Base-by-base conservation (phyloP, 1,140 invertebrate species). In the Dryas iulia region DNA sequence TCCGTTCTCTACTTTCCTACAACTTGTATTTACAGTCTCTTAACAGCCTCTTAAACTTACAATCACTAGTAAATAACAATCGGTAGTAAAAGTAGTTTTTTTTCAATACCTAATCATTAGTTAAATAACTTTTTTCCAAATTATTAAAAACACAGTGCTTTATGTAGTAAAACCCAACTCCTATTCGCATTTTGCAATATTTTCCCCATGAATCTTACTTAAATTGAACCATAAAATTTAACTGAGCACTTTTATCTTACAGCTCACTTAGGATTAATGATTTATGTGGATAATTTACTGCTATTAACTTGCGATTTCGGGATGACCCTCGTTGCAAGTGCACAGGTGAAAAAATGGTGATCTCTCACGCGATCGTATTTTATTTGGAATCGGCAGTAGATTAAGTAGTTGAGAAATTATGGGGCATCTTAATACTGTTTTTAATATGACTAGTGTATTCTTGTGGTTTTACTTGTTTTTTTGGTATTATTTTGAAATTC, bases 271-370 rank as follows among this genome's bases (percentile, higher is more conserved):
- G 69, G 66, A 66, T 74, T 71, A 79, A 86, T 86, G 81, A 85
- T 83, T 65, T 81, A 82, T 81, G 14, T 71, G 12, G 21, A 72
- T 83, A 71, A 82, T 84, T 79, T 78, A 80, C 63, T 67, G 72
- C 77, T 81, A 88, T 87, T 87, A 88, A 86, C 82, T 88, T 86
- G 83, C 82, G 86, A 74, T 83, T 85, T 82, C 67, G 72, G 65
- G 74, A 77, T 73, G 73, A 77, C 74, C 81, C 78, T 66, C 63
- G 52, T 68, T 76, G 81, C 75, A 83, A 82, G 76, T 86, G 80
- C 84, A 87, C 69, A 59, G 59, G 72, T 74, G 54, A 68, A 82
- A 66, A 68, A 79, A 89, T 83, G 76, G 78, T 62, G 24, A 56
- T 66, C 59, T 73, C 76, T 69, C 87, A 89, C 86, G 87, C 87